Percentiles rank a stretch among this genome's conserved stretches.
These are phyloP conservation scores for Hyposoter didymator DNA, from an alignment of 2,888 invertebrate species.

Conservation along the genomic window DNA sequence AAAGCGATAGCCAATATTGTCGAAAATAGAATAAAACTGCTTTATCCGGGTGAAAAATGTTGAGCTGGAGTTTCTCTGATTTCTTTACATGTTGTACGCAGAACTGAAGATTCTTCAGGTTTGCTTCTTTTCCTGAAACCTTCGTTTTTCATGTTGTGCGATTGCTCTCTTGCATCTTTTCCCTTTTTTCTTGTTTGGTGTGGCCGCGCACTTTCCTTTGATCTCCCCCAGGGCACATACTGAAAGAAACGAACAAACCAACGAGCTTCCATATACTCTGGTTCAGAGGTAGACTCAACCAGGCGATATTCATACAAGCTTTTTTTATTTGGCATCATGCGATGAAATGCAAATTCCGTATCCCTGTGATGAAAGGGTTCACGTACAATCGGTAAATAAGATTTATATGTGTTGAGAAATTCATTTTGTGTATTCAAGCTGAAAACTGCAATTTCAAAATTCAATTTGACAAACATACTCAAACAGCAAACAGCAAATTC, in stretches of 20 bases:
- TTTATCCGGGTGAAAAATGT: neutral
- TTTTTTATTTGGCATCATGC: neutral
- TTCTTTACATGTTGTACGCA: neutral
- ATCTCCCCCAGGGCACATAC: conserved; percentile 36
- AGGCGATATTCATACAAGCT: conserved; percentile 6
- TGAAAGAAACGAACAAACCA: conserved; percentile 53
- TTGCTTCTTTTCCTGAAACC: neutral
- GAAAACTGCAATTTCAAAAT: too few species aligned
- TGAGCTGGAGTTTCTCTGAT: neutral
- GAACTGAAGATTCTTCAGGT: neutral
- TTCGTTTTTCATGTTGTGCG: conserved; percentile 4
- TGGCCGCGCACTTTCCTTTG: conserved; percentile 53
- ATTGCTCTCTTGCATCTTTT: conserved; percentile 1
- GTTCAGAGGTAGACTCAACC: neutral
- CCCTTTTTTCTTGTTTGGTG: conserved; percentile 18
- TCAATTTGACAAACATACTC: too few species aligned
- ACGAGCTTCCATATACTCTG: conserved; percentile 24
- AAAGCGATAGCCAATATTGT: neutral
- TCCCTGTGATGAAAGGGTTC: too few species aligned
- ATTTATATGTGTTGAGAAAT: too few species aligned
- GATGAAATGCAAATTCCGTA: neutral
- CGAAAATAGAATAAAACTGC: neutral
- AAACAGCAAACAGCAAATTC: too few species aligned
- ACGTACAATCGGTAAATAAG: too few species aligned
- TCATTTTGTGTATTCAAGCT: too few species aligned